phyloP scores from a whole-genome alignment of 2,113 vertebrate genomes.

The Gasterosteus aculeatus region DNA sequence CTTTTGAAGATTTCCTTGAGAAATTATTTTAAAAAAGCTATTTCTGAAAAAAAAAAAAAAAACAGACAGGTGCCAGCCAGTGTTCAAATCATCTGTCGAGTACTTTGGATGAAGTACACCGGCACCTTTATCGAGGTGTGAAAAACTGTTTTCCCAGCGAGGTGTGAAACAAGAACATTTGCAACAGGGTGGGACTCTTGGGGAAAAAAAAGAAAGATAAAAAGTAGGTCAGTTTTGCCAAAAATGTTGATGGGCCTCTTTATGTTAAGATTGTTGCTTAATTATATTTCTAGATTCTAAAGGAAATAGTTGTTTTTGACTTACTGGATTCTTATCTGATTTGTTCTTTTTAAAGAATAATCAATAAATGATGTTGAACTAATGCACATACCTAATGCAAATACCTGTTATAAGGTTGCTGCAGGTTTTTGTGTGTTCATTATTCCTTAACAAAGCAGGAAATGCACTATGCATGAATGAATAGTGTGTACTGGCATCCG shows the following conservation, averaged over 20 bases:
- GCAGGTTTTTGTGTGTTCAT: constrained; percentile 24
- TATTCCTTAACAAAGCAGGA: constrained; percentile 10
- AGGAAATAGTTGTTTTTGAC: background rate
- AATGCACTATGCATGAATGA: constrained; percentile 33
- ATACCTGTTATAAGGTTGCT: background rate
- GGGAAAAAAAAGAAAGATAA: background rate
- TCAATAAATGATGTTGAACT: background rate
- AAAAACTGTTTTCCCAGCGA: background rate
- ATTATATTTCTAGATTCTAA: background rate
- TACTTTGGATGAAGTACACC: background rate
- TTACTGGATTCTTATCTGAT: background rate
- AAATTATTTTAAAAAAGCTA: background rate
- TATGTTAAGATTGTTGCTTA: background rate
- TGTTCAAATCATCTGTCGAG: background rate
- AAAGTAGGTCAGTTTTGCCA: background rate
- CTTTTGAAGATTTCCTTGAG: background rate
- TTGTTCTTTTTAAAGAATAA: background rate
- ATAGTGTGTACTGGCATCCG: constrained; percentile 33
- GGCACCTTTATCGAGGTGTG: background rate
- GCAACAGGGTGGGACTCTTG: background rate
- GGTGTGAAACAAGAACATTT: background rate
- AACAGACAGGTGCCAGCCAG: background rate
- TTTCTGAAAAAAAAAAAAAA: background rate
- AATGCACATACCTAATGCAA: too few relatives aligned
- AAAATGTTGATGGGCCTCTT: background rate